These are phyloP conservation scores for Okamejei kenojei DNA, from an alignment of 2,797 vertebrate genomes.

Conservation along the genomic window DNA sequence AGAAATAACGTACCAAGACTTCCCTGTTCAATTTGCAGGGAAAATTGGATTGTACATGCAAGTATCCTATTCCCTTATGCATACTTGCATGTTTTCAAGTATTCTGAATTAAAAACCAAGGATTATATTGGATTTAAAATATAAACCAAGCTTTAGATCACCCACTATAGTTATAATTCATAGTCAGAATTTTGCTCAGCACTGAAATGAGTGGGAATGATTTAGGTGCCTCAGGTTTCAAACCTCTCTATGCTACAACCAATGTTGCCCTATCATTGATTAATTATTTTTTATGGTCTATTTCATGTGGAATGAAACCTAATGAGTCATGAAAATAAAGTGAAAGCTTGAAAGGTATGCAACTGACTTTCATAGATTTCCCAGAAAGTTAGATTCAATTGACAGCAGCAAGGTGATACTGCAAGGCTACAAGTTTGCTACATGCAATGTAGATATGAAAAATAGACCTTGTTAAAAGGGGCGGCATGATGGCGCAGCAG, in stretches of 20 bases:
- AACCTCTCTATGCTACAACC: background rate
- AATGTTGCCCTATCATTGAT: background rate
- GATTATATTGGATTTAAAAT: conserved; percentile 13
- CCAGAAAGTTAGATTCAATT: background rate
- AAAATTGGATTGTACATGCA: too few relatives aligned
- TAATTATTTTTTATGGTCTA: background rate
- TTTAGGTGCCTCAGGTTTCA: background rate
- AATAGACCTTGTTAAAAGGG: background rate
- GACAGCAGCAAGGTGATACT: background rate
- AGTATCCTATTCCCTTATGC: too few relatives aligned
- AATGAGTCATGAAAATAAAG: conserved; percentile 23
- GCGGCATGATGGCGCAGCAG: too few relatives aligned
- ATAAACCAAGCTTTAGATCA: background rate
- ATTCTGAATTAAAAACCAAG: background rate
- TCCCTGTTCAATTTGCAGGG: background rate
- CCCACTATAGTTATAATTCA: background rate
- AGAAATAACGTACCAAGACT: background rate
- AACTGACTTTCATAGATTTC: background rate
- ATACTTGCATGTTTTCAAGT: background rate
- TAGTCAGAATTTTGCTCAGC: background rate
- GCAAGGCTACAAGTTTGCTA: background rate
- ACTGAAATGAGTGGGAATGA: background rate
- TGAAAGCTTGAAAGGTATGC: background rate
- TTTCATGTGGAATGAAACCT: background rate
- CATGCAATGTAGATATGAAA: background rate